A percentile compares a stretch with the other conserved stretches of the same genome.
phyloP scores from a whole-genome alignment of 2,797 vertebrate species.

The Philypnodon macrostomus region DNA sequence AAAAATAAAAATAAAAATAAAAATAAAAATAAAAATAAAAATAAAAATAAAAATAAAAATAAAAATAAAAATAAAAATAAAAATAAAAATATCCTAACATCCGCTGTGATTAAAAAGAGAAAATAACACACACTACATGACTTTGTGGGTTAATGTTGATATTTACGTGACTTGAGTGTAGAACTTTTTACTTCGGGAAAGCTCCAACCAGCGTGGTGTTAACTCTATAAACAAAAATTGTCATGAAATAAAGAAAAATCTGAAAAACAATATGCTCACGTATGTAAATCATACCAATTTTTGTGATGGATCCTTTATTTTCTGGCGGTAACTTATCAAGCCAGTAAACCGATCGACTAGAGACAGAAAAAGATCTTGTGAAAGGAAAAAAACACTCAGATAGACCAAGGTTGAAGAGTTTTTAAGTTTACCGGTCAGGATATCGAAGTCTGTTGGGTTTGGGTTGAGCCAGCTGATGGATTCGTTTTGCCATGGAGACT shows the following conservation, averaged over 20 bases:
- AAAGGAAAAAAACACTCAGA: neutral
- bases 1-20: no score
- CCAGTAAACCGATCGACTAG: slow-evolving; percentile 75
- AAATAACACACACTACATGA: neutral
- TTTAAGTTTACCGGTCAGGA: slow-evolving; percentile 64
- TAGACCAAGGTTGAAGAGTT: neutral
- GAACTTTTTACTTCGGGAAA: slow-evolving; percentile 51
- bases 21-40: no score
- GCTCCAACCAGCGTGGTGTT: slow-evolving; percentile 58
- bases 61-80: no score
- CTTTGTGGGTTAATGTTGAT: slow-evolving; percentile 1
- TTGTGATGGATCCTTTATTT: slow-evolving; percentile 28
- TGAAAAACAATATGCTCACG: neutral
- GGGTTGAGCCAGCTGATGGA: slow-evolving; percentile 56
- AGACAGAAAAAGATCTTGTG: slow-evolving; percentile 8
- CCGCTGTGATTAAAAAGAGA: neutral
- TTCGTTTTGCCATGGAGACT: slow-evolving; percentile 62
- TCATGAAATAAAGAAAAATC: neutral
- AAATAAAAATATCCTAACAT: no score
- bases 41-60: no score
- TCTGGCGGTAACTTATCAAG: slow-evolving; percentile 62
- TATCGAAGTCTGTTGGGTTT: slow-evolving; percentile 59
- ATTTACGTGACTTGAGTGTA: slow-evolving; percentile 56
- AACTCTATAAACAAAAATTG: slow-evolving; percentile 50
- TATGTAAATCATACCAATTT: slow-evolving; percentile 39